Base-by-base conservation (phyloP, 2,113 vertebrate species). In the Dasyornis broadbenti region DNA sequence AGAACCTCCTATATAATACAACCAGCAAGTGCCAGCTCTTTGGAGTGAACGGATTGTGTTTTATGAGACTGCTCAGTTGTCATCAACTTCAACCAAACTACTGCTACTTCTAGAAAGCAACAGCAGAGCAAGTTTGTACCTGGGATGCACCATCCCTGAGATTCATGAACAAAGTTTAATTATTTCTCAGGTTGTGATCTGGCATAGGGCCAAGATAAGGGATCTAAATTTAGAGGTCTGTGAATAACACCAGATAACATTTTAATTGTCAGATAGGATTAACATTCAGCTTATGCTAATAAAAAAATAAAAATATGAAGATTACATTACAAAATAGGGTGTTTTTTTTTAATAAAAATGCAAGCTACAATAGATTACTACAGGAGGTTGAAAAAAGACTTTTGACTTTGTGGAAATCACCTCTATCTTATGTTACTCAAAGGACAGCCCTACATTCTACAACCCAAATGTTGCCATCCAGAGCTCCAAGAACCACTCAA, bases 131-230 rank as follows among this genome's bases (percentile, higher is more conserved):
- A 77, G 27, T 35, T 90, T 75, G 56, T 60, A 77, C 11, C 39
- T 52, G 50, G 24, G 21, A 27, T 50, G 20, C 7, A 81, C 10
- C 0, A 0, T 75, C 33, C 17, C 39, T 63, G 14, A 39, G 10
- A 63, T 26, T 35, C 33, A 28, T 4, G 9, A 70, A 54, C 63
- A 84, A 70, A 91, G 19, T 21, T 75, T 80, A 91, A 70, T 66
- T 2, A 75, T 68, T 83, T 77, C 33, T 73, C 30, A 47, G 33
- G 39, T 30, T 78, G 47, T 63, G 60, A 61, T 30, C 33, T 81
- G 47, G 35, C 35, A 39, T 4, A 20, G 33, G 22, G 22, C 23
- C 88, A 79, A 73, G 80, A 72, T 11, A 39, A 90, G 28, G 26
- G 42, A 82, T 80, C 28, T 69, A 40, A 30, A 14, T 85, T 85